These are phyloP conservation scores for Lonchura striata DNA, from an alignment of 2,113 vertebrate species.

Conservation along the genomic window DNA sequence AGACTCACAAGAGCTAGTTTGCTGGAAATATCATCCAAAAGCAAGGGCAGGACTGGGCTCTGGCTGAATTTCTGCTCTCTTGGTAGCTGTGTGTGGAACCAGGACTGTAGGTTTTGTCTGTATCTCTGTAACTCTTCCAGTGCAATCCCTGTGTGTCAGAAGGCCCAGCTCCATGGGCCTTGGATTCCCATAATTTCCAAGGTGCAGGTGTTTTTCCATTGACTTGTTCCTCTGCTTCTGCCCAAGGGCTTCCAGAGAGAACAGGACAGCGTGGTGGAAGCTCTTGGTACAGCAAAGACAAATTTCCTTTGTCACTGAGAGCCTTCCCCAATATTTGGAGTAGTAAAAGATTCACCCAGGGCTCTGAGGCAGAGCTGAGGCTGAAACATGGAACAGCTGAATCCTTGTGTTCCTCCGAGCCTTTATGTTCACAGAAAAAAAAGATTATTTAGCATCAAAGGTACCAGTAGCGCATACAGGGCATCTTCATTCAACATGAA, in stretches of 20 bases:
- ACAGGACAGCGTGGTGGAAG: neutral
- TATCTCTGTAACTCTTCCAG: neutral
- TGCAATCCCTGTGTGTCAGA: neutral
- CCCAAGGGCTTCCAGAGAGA: neutral
- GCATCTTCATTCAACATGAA: conserved; percentile 30
- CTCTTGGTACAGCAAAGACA: neutral
- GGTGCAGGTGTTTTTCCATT: neutral
- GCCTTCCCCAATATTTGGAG: neutral
- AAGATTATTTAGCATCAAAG: conserved; percentile 37
- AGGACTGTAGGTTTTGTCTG: neutral
- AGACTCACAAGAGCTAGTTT: neutral
- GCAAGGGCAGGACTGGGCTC: neutral
- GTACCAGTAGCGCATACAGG: neutral
- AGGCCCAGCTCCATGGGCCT: neutral
- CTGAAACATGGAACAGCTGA: neutral
- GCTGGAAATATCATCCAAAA: neutral
- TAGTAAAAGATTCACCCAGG: neutral
- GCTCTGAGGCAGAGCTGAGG: neutral
- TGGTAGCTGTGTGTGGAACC: neutral
- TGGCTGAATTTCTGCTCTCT: neutral
- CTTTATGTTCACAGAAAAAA: neutral
- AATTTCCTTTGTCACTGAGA: neutral
- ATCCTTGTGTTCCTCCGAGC: neutral
- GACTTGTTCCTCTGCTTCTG: neutral
- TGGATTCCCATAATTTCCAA: neutral